A percentile compares a stretch with the other conserved stretches of the same genome.
phyloP scores from a whole-genome alignment of 2,888 invertebrate genomes.

The Bombylius major region DNA sequence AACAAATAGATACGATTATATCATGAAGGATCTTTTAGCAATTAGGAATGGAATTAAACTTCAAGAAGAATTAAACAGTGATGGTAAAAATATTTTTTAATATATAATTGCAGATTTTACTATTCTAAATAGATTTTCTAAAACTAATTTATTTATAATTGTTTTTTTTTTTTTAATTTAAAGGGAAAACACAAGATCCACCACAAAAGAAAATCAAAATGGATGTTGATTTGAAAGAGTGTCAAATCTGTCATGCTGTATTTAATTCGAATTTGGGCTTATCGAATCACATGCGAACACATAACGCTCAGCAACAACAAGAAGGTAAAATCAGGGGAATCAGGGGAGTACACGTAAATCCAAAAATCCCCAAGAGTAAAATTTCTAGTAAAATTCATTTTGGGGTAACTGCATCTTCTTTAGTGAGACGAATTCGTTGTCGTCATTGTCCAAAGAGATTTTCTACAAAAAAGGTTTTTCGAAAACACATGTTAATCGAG shows the following conservation, averaged over 20 bases:
- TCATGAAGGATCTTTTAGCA: slow-evolving; percentile 35
- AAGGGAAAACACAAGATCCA: background rate
- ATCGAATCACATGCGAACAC: slow-evolving; percentile 36
- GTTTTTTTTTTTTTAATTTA: background rate
- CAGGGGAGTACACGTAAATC: background rate
- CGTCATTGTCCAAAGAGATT: slow-evolving; percentile 35
- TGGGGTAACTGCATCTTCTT: slow-evolving; percentile 26
- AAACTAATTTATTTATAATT: background rate
- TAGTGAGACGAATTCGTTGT: slow-evolving; percentile 34
- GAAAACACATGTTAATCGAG: slow-evolving; percentile 35
- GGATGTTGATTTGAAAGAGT: slow-evolving; percentile 22
- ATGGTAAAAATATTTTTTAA: background rate
- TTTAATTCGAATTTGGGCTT: slow-evolving; percentile 33
- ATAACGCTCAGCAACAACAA: slow-evolving; percentile 20
- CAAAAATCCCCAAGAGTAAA: background rate
- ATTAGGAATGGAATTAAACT: slow-evolving; percentile 33
- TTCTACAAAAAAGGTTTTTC: slow-evolving; percentile 35
- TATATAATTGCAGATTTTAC: too few relatives aligned
- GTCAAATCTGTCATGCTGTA: slow-evolving; percentile 31
- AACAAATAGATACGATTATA: slow-evolving; percentile 31
- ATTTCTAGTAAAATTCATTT: background rate
- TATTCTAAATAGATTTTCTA: too few relatives aligned
- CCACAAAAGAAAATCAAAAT: slow-evolving; percentile 12
- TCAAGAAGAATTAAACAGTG: background rate
- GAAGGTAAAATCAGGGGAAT: background rate